Evolutionary conservation across 2,888 invertebrate species (phyloP).

Genomic region (Flexamia atlantica): DNA sequence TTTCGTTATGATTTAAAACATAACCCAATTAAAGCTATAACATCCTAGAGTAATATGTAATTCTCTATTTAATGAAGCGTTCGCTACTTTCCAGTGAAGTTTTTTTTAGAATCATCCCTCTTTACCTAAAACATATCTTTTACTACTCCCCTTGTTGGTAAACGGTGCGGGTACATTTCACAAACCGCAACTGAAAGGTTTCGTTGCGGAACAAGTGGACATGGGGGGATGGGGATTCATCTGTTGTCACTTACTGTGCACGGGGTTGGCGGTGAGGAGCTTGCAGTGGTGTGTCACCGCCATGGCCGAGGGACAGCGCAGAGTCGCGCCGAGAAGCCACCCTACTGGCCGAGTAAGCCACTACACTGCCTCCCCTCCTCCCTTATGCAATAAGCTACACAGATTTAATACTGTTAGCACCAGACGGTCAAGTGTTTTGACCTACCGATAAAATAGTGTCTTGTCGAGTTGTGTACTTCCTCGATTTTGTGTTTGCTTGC

Average conservation of each 20-base stretch:
- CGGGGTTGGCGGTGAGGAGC: not conserved
- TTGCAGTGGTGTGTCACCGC: not conserved
- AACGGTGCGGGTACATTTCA: not conserved
- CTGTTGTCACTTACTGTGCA: not conserved
- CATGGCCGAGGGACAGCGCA: not conserved
- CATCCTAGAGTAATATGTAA: too few species aligned
- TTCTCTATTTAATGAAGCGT: too few species aligned
- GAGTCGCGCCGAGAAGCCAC: slow-evolving; percentile 24
- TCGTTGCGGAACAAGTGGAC: not conserved
- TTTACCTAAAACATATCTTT: too few species aligned
- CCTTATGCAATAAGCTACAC: slow-evolving; percentile 37
- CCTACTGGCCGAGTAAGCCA: not conserved
- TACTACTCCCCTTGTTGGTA: not conserved
- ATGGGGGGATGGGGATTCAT: not conserved
- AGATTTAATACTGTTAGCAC: slow-evolving; percentile 36
- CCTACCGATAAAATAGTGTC: not conserved
- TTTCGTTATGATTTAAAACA: too few species aligned
- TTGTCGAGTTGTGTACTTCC: too few species aligned
- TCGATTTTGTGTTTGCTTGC: too few species aligned
- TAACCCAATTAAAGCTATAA: too few species aligned
- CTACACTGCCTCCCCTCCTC: not conserved
- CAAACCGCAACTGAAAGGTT: not conserved
- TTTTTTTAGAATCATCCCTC: too few species aligned
- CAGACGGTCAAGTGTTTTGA: slow-evolving; percentile 25
- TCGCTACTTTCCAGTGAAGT: too few species aligned